Base-by-base conservation (phyloP, 2,113 vertebrate species). In the Chrysemys picta region DNA sequence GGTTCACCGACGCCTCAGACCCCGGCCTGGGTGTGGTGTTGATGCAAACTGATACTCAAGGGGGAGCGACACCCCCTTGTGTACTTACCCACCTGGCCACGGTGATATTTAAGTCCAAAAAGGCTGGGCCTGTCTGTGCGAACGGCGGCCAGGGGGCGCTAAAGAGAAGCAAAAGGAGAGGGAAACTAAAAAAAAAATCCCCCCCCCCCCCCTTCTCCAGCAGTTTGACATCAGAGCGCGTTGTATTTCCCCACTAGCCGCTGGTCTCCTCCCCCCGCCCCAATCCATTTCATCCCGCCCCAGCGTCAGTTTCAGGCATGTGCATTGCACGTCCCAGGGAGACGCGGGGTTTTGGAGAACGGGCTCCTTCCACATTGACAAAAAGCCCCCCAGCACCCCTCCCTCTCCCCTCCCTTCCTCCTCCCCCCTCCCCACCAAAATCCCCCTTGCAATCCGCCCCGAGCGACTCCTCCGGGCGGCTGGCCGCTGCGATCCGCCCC, bases 221-320 rank as follows among this genome's bases (percentile, higher is more conserved):
- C 47, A 35, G 87, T 93, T 92, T 94, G 98, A 98, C 98, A 98
- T 98, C 98, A 98, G 98, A 92, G 95, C 97, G 98, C 98, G 98
- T 98, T 97, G 97, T 93, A 31, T 65, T 49, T 45, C 16, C 35
- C 29, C 47, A 35, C 25, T 97, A 78, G 96, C 93, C 97, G 97
- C 94, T 97, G 96, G 97, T 96, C 96, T 95, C 94, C 97, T 89
- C 97, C 96, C 97, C 95, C 88, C 96, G 91, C 42, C 27, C 83
- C 89, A 69, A 87, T 90, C 91, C 93, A 82, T 90, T 50, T 79
- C 91, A 90, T 89, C 50, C 95, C 57, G 88, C 89, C 75, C 59
- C 95, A 10, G 14, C 5, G n/a, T 10, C 22, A 6, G 13, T 50
- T 27, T 25, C 57, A 96, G 96, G 96, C 98, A 84, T 95, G 95